Conservation (phyloP, 2,888 invertebrate genomes). For the Diaphora mendica region DNA sequence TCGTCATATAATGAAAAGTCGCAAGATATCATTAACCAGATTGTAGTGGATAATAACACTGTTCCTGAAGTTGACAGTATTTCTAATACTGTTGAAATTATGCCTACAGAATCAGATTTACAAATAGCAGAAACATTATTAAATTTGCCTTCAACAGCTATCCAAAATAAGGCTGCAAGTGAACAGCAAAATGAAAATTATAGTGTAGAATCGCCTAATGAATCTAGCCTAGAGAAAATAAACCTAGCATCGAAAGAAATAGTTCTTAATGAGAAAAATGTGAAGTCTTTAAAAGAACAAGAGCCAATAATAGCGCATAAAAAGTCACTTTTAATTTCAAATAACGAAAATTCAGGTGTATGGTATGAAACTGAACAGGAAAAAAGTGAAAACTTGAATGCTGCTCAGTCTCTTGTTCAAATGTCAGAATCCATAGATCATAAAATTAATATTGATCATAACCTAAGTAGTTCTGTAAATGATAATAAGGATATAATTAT, state of each 20-base stretch:
- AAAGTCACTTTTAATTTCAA: constrained; percentile 50
- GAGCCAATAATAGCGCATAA: constrained; percentile 29
- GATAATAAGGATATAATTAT: constrained; percentile 53
- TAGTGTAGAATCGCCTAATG: constrained; percentile 36
- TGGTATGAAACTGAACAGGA: constrained; percentile 81
- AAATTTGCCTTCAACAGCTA: constrained; percentile 77
- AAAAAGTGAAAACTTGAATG: constrained; percentile 81
- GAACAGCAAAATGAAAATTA: constrained; percentile 53
- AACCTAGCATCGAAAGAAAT: constrained; percentile 41
- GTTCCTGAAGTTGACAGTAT: constrained; percentile 9
- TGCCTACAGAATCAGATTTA: constrained; percentile 80
- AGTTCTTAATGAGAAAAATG: constrained; percentile 38
- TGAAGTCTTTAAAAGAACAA: constrained; percentile 36
- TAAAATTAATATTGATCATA: constrained; percentile 64
- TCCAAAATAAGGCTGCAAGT: constrained; percentile 64
- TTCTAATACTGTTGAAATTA: constrained; percentile 50
- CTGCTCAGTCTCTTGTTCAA: constrained; percentile 82
- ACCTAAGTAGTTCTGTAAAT: constrained; percentile 51
- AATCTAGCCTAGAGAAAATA: constrained; percentile 53
- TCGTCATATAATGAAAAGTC: constrained; percentile 17
- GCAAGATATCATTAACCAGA: constrained; percentile 21
- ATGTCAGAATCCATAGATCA: constrained; percentile 82
- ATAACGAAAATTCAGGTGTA: constrained; percentile 60
- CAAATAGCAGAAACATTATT: constrained; percentile 83
- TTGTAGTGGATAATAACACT: constrained; percentile 28